phyloP scores from a whole-genome alignment of 2,888 invertebrate genomes.

The Dermolepida albohirtum region DNA sequence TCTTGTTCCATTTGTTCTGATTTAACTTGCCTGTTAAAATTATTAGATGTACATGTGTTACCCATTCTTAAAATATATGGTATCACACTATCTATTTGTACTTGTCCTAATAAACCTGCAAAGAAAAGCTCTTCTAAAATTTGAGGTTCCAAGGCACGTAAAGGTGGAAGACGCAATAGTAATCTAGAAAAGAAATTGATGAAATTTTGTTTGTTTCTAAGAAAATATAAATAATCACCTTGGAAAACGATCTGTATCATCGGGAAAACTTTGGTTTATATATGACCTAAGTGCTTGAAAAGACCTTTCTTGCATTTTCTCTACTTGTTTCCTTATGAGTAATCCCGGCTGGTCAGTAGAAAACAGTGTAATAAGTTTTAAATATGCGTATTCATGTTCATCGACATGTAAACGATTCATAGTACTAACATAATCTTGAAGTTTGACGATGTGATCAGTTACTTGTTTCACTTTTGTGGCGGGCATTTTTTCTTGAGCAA shows the following conservation, averaged over 20 bases:
- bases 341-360: constrained; percentile 68
- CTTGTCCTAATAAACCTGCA: constrained; percentile 89
- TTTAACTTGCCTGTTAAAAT: constrained; percentile 57
- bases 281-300: constrained; percentile 70
- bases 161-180: constrained; percentile 77
- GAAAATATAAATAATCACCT: constrained; percentile 59
- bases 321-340: constrained; percentile 67
- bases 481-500: constrained; percentile 80
- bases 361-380: constrained; percentile 82
- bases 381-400: constrained; percentile 88
- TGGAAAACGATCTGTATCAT: constrained; percentile 70
- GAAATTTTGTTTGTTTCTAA: not conserved
- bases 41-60: constrained; percentile 46
- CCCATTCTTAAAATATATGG: constrained; percentile 84
- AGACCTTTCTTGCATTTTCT: constrained; percentile 72
- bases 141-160: constrained; percentile 78
- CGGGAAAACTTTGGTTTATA: constrained; percentile 64
- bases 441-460: constrained; percentile 81
- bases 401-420: constrained; percentile 81
- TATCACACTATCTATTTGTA: constrained; percentile 95
- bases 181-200: constrained; percentile 63
- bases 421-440: constrained; percentile 80
- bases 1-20: constrained; percentile 59
- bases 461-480: constrained; percentile 77
- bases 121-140: constrained; percentile 93